These are phyloP conservation scores for Notospermus geniculatus DNA, from an alignment of 1,140 invertebrate genomes.

Conservation along the genomic window DNA sequence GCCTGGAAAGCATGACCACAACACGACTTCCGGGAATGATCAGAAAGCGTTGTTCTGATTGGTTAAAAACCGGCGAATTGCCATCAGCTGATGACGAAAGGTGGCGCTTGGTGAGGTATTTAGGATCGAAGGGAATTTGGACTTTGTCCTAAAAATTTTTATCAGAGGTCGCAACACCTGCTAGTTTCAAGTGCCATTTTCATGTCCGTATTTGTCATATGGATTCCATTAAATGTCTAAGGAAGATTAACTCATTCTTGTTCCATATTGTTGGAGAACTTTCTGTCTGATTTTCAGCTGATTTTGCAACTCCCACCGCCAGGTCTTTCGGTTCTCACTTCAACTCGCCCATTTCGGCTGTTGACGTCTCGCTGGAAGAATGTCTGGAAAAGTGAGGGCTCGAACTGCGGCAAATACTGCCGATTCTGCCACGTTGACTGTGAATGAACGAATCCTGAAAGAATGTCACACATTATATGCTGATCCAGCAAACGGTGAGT, in stretches of 20 bases:
- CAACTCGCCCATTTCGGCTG: slow-evolving; percentile 8
- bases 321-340: slow-evolving; percentile 17
- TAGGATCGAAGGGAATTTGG: too few species aligned
- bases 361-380: slow-evolving; percentile 41
- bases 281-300: background rate
- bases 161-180: too few species aligned
- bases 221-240: too few species aligned
- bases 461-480: slow-evolving; percentile 62
- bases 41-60: slow-evolving; percentile 25
- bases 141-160: too few species aligned
- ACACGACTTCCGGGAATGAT: slow-evolving; percentile 8
- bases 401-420: slow-evolving; percentile 56
- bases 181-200: too few species aligned
- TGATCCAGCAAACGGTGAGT: slow-evolving; percentile 60
- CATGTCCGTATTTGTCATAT: too few species aligned
- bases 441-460: slow-evolving; percentile 62
- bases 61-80: slow-evolving; percentile 35
- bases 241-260: too few species aligned
- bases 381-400: slow-evolving; percentile 58
- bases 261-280: too few species aligned
- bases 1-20: background rate
- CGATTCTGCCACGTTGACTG: slow-evolving; percentile 56
- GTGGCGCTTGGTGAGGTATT: background rate
- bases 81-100: slow-evolving; percentile 10
- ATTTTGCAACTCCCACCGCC: slow-evolving; percentile 16